These are phyloP conservation scores for Dendrocopos noguchii DNA, from an alignment of 2,113 vertebrate genomes.

Conservation along the genomic window DNA sequence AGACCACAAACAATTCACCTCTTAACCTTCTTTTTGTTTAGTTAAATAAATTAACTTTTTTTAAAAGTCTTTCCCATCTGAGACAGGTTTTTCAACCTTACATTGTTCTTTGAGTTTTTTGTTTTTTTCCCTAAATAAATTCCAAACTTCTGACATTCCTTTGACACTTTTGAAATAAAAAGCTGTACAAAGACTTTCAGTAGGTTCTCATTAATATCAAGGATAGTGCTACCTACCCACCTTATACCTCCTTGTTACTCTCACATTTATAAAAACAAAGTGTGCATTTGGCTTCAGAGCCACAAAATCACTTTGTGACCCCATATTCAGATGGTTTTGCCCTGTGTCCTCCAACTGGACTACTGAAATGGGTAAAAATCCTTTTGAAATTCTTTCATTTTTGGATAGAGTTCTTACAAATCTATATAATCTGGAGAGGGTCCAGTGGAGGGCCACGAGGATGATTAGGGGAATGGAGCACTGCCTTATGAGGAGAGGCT, in stretches of 20 bases:
- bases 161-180: neutral
- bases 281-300: neutral
- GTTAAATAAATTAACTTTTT: neutral
- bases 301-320: neutral
- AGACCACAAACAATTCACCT: constrained; percentile 22
- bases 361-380: neutral
- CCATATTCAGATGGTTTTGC: neutral
- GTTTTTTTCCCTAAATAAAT: neutral
- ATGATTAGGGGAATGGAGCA: no score
- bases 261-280: neutral
- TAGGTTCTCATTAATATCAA: neutral
- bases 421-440: neutral
- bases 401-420: neutral
- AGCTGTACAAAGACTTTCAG: neutral
- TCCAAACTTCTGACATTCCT: neutral
- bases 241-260: neutral
- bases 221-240: neutral
- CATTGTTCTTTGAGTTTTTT: neutral
- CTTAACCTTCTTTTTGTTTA: constrained; percentile 30
- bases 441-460: no score
- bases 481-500: no score
- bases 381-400: neutral
- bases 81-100: neutral
- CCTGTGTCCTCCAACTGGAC: neutral
- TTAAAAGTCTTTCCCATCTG: neutral